Base-by-base conservation (phyloP, 2,888 invertebrate species). In the Dichetophora obliterata region DNA sequence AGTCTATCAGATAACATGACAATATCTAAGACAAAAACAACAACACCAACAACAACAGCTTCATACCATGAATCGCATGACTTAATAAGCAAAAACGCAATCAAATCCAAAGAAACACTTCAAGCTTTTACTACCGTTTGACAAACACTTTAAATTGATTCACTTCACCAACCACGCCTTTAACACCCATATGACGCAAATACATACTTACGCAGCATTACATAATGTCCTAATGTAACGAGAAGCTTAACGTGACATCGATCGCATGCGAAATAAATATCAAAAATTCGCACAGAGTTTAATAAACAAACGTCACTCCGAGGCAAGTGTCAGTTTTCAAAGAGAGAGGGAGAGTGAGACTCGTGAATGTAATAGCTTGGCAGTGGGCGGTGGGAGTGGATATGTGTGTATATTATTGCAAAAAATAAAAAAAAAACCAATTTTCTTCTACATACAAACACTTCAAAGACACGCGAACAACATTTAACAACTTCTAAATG, bases 381-480 rank as follows among this genome's bases (percentile, higher is more conserved):
- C n/a, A 37, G 22, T n/a, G 66, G 31, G 22, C 43, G 31, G 66
- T 43, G 43, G 24, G 66, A 14, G 22, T 22, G 11, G 43, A 31
- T 31, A 11, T 8, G 27, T 31, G 59, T 59, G 43, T 43, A 6
- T 6, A 43, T 43, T 11, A 14, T 14, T 43, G 11, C 4, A 65
- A 65, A 48, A 52, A n/a, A 69, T 52, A 69, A 69, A 69, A 50
- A 69, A 52, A 69, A 69, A 69, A 50, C 31, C 14, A 27, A 69
- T 31, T 52, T 69, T 69, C 50, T n/a, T 69, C 50, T 48, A 48
- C 50, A 68, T 48, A 48, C 50, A 68, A 11, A 34, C 31, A 31
- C 19, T 16, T 6, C 48, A 22, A 1, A 66, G 6, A 24, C 68
- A 68, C 68, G 68, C 68, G 22, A 22, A 37, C 22, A 22, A 37